Conservation (phyloP, 2,797 vertebrate genomes). For the Todus mexicanus region DNA sequence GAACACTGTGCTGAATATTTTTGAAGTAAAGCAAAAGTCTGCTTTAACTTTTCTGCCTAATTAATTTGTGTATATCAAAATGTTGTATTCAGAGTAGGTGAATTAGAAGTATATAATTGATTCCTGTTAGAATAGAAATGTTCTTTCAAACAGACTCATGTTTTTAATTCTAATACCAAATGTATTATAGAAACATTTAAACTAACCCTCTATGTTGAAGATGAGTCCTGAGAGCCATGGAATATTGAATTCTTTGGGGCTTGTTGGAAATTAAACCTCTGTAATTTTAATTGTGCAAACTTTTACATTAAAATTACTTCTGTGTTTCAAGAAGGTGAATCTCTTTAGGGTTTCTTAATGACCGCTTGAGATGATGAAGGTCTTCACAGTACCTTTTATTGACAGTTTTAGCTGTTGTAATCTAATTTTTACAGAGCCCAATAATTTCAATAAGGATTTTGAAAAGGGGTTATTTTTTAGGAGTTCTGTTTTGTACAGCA, state of each 20-base stretch:
- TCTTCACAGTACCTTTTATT: constrained; percentile 61
- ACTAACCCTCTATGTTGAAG: constrained; percentile 15
- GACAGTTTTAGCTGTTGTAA: constrained; percentile 52
- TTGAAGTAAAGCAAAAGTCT: not conserved
- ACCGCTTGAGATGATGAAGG: constrained; percentile 44
- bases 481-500: not conserved
- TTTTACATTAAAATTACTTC: constrained; percentile 69
- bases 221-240: constrained; percentile 42
- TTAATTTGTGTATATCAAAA: constrained; percentile 59
- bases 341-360: constrained; percentile 51
- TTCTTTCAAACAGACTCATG: constrained; percentile 37
- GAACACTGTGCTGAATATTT: not conserved
- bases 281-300: constrained; percentile 69
- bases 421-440: constrained; percentile 57
- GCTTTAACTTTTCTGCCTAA: constrained; percentile 35
- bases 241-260: constrained; percentile 67
- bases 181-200: constrained; percentile 52
- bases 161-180: constrained; percentile 49
- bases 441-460: constrained; percentile 7
- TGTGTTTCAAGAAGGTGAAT: constrained; percentile 63
- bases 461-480: not conserved
- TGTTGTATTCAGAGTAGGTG: constrained; percentile 34
- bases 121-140: constrained; percentile 43
- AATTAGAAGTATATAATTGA: constrained; percentile 28
- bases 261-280: constrained; percentile 72